These are phyloP conservation scores for Caenorhabditis japonica DNA, from an alignment of 2,888 invertebrate genomes.

Conservation along the genomic window DNA sequence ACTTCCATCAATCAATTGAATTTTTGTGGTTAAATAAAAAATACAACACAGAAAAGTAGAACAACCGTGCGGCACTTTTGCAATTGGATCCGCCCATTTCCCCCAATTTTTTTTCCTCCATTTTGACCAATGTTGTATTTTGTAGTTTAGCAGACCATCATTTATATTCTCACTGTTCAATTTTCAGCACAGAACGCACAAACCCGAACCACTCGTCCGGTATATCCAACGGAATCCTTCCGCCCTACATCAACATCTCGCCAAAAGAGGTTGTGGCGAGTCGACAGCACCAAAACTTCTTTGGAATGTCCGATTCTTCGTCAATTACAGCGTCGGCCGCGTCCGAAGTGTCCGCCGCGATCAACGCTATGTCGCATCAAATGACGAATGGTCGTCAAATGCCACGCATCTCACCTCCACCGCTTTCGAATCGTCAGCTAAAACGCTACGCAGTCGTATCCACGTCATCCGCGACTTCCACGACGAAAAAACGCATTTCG, in stretches of 20 bases:
- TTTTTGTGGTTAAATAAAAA: no score
- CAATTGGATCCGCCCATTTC: no score
- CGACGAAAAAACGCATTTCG: slow-evolving; percentile 20
- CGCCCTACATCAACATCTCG: slow-evolving; percentile 50
- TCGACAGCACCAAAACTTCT: neutral
- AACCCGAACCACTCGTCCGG: slow-evolving; percentile 24
- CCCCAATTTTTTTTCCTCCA: no score
- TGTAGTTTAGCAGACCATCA: no score
- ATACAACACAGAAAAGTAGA: no score
- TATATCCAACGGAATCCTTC: slow-evolving; percentile 43
- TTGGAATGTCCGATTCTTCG: neutral
- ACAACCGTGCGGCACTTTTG: no score
- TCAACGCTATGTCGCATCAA: slow-evolving; percentile 31
- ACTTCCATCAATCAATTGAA: no score
- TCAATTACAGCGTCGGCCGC: slow-evolving; percentile 43
- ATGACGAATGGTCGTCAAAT: neutral
- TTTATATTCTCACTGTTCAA: no score
- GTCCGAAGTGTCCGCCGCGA: slow-evolving; percentile 43
- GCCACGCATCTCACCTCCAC: slow-evolving; percentile 36
- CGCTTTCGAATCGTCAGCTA: slow-evolving; percentile 24
- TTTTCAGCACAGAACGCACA: slow-evolving; percentile 41
- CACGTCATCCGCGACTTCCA: neutral
- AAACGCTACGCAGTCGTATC: slow-evolving; percentile 21
- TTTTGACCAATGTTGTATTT: no score
- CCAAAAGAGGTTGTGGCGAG: slow-evolving; percentile 39